Percentiles rank a stretch among this genome's conserved stretches.
phyloP scores from a whole-genome alignment of 2,113 vertebrate species.

The Ictalurus punctatus region DNA sequence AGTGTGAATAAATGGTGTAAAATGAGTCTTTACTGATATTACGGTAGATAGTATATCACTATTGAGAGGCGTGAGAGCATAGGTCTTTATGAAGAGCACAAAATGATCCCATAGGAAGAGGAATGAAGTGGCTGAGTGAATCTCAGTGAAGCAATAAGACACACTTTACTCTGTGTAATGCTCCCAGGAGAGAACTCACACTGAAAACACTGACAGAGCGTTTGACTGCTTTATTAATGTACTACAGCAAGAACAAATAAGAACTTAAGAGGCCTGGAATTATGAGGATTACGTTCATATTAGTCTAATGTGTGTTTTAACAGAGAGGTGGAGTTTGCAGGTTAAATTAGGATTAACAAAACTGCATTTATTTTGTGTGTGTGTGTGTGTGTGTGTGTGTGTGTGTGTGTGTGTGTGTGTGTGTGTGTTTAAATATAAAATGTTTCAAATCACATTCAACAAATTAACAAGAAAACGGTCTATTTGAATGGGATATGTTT shows the following conservation, averaged over 20 bases:
- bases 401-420: too few species aligned
- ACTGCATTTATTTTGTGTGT: neutral
- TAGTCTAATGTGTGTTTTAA: neutral
- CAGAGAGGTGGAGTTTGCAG: neutral
- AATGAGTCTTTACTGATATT: neutral
- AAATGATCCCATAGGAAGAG: neutral
- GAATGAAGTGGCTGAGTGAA: constrained; percentile 6
- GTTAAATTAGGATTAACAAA: neutral
- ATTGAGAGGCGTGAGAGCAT: neutral
- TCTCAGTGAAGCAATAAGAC: constrained; percentile 3
- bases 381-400: too few species aligned
- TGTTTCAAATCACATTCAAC: too few species aligned
- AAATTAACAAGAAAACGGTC: too few species aligned
- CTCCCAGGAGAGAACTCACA: constrained; percentile 4
- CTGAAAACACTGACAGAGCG: constrained; percentile 16
- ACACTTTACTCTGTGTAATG: constrained; percentile 25
- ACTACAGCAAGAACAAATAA: neutral
- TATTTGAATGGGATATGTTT: too few species aligned
- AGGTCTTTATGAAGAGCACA: neutral
- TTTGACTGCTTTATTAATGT: constrained; percentile 30
- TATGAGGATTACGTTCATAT: neutral
- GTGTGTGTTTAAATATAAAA: too few species aligned
- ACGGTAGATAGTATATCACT: neutral
- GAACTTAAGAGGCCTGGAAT: neutral
- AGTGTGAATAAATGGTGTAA: neutral